Evolutionary conservation across 2,113 vertebrate genomes (phyloP).

Genomic region (Lophius piscatorius): DNA sequence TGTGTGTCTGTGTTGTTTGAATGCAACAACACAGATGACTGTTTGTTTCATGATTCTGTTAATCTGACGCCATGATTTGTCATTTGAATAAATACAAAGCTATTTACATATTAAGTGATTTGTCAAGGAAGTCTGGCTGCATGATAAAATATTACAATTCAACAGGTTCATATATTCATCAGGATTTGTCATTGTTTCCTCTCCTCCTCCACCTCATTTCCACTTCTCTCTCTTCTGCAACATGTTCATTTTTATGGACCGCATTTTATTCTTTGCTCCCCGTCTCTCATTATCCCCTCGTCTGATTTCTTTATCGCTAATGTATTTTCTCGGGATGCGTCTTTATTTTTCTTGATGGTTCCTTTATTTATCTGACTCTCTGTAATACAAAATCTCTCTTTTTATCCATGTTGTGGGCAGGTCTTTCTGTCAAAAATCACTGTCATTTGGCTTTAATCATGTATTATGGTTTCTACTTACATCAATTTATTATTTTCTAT

Average conservation of each 20-base stretch:
- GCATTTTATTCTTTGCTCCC: neutral
- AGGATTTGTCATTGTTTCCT: conserved; percentile 37
- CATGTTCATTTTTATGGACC: neutral
- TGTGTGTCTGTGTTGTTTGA: conserved; percentile 1
- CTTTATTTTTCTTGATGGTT: neutral
- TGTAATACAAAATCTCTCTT: too few relatives aligned
- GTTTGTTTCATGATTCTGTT: conserved; percentile 28
- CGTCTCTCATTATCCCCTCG: neutral
- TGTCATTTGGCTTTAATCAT: too few relatives aligned
- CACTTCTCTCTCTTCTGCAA: conserved; percentile 16
- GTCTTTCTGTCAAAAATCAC: too few relatives aligned
- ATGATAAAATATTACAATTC: conserved; percentile 48
- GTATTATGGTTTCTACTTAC: too few relatives aligned
- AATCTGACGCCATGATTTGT: conserved; percentile 42
- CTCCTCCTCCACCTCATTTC: conserved; percentile 13
- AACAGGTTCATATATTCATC: conserved; percentile 36
- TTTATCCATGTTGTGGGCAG: too few relatives aligned
- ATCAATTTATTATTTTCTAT: too few relatives aligned
- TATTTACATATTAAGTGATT: conserved; percentile 69
- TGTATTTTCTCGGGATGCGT: neutral
- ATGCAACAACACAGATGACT: neutral
- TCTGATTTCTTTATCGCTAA: conserved; percentile 1
- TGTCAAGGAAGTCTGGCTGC: conserved; percentile 40
- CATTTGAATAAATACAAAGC: conserved; percentile 51
- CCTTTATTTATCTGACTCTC: too few relatives aligned